Conservation (phyloP, 2,888 invertebrate species). For the Sceliomorpha sp. region DNA sequence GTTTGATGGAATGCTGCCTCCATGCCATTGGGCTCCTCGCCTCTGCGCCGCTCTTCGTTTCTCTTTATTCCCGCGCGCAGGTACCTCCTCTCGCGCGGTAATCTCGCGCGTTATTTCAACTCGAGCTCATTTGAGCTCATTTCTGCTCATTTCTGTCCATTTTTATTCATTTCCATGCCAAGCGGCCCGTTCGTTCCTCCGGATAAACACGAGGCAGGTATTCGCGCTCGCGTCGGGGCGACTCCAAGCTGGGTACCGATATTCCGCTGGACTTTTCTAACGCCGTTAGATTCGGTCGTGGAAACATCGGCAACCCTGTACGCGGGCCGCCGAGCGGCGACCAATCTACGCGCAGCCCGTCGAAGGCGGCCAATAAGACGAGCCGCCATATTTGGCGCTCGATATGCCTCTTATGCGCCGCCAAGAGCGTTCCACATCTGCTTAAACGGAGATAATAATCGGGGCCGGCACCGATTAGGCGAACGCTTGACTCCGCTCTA, state of each 20-base stretch:
- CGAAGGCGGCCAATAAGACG: conserved; percentile 58
- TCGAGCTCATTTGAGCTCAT: too few species aligned
- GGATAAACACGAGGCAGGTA: too few species aligned
- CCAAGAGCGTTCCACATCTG: conserved; percentile 58
- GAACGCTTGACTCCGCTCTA: conserved; percentile 40
- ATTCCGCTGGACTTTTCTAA: conserved; percentile 14
- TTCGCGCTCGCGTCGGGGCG: too few species aligned
- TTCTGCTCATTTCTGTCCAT: too few species aligned
- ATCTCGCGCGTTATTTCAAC: too few species aligned
- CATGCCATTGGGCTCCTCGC: conserved; percentile 21
- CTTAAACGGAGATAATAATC: conserved; percentile 68
- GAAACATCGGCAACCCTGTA: conserved; percentile 25
- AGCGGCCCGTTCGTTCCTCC: too few species aligned
- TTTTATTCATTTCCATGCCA: too few species aligned
- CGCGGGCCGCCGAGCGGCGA: not conserved
- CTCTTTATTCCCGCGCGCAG: conserved; percentile 1
- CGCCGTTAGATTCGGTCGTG: conserved; percentile 26
- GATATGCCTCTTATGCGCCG: conserved; percentile 59
- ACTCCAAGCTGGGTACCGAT: too few species aligned
- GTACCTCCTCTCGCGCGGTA: too few species aligned
- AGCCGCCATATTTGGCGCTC: conserved; percentile 67
- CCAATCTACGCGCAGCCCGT: conserved; percentile 6
- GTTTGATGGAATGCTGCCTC: conserved; percentile 79
- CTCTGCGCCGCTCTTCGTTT: conserved; percentile 12
- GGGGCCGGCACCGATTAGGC: conserved; percentile 64